Evolutionary conservation across 2,797 vertebrate species (phyloP).

Genomic region (Lagorchestes hirsutus): DNA sequence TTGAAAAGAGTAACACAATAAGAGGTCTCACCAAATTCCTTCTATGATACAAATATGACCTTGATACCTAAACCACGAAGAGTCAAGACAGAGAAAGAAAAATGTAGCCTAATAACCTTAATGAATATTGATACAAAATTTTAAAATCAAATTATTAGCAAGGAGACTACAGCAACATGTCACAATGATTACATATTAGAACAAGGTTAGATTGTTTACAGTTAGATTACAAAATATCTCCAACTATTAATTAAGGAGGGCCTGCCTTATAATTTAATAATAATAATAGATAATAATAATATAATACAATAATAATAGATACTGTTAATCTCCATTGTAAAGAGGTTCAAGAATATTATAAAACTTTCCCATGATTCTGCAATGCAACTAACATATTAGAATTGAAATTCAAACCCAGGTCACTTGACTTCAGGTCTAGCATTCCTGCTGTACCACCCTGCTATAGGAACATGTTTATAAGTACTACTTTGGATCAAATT

Average conservation of each 20-base stretch:
- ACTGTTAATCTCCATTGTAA: background rate
- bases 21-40: background rate
- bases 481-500: background rate
- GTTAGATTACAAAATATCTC: background rate
- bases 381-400: background rate
- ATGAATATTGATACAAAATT: background rate
- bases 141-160: background rate
- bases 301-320: background rate
- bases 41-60: background rate
- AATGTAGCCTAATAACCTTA: background rate
- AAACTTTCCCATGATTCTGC: background rate
- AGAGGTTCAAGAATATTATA: background rate
- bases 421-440: background rate
- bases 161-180: background rate
- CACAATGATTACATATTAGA: background rate
- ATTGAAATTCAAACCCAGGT: background rate
- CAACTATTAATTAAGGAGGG: background rate
- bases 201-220: background rate
- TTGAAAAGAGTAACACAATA: background rate
- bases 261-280: background rate
- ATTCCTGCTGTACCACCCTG: background rate
- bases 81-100: background rate
- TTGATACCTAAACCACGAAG: background rate
- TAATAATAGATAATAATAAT: background rate
- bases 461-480: background rate